phyloP scores from a whole-genome alignment of 2,113 vertebrate genomes.

The Dipodomys stephensi region DNA sequence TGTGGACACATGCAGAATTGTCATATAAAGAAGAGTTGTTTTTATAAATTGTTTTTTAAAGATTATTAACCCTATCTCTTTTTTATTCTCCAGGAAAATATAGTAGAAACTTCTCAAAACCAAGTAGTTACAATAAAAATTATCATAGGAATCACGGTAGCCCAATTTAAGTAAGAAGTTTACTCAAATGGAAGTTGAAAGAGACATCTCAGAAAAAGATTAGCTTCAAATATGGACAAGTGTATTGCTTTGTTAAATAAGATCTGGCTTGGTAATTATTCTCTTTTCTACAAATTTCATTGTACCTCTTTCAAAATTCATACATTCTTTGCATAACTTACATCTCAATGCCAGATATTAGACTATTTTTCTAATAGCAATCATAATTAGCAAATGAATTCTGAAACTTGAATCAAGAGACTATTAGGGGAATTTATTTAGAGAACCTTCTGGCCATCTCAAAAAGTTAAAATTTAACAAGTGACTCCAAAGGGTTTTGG shows the following conservation, averaged over 20 bases:
- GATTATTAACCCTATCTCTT: background rate
- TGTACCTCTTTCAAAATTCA: background rate
- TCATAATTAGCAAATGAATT: constrained; percentile 15
- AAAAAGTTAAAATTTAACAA: constrained; percentile 12
- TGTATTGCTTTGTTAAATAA: background rate
- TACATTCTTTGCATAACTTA: background rate
- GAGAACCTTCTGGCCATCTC: background rate
- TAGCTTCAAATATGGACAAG: constrained; percentile 25
- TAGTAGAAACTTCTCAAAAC: background rate
- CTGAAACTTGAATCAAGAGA: constrained; percentile 26
- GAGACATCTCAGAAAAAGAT: background rate
- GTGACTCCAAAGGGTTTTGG: background rate
- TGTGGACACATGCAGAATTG: background rate
- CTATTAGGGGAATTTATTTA: constrained; percentile 28
- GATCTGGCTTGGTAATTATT: background rate
- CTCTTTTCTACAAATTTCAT: background rate
- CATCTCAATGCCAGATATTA: background rate
- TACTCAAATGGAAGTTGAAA: background rate
- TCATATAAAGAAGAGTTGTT: background rate
- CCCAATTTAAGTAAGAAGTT: background rate
- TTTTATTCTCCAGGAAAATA: background rate
- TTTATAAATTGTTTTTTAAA: background rate
- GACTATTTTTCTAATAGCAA: background rate
- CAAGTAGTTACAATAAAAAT: background rate
- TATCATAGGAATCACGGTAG: background rate